Base-by-base conservation (phyloP, 2,113 vertebrate genomes). In the Xiphophorus hellerii region DNA sequence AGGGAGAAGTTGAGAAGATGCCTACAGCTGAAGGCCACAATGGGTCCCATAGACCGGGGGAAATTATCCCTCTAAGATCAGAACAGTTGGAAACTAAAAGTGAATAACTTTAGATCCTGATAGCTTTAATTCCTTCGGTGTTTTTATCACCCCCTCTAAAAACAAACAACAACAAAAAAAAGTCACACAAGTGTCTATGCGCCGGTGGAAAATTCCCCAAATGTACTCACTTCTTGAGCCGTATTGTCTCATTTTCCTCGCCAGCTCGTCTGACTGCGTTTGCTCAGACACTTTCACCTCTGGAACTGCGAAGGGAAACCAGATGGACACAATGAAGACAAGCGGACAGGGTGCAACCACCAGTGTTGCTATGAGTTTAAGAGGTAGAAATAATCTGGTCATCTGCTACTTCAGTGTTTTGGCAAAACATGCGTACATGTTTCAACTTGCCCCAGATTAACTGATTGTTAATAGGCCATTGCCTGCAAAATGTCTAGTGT, bases 261-360 rank as follows among this genome's bases (percentile, higher is more conserved):
- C 98, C 44, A 96, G 92, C 88, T 96, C 93, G 29, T 99, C 98
- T 1, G 95, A 97, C 0, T 94, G 94, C 0, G 97, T 99, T 93
- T 96, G 95, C 80, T 98, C 96, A 0, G 98, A 99, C 71, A 99
- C 97, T 71, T 98, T 96, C 79, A 99, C 96, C 1, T 97, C 95
- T 35, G 98, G 90, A 94, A 87, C 93, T 94, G 74, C 0, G 61
- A 9, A 1, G 27, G 33, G 35, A 48, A 73, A 33, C 2, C 64
- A 10, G 0, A 70, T 30, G 48, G 14, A 73, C 14, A 65, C 3
- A 30, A 74, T 81, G 6, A 73, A 67, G 2, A 0, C 29, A 51
- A 35, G 44, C 14, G 66, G 28, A 3, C 42, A 22, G 35, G 33
- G 10, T 64, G 28, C 42, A 17, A 44, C 42, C 42, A 48, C 44